phyloP scores from a whole-genome alignment of 2,797 vertebrate genomes.

The Enteromius fasciolatus region DNA sequence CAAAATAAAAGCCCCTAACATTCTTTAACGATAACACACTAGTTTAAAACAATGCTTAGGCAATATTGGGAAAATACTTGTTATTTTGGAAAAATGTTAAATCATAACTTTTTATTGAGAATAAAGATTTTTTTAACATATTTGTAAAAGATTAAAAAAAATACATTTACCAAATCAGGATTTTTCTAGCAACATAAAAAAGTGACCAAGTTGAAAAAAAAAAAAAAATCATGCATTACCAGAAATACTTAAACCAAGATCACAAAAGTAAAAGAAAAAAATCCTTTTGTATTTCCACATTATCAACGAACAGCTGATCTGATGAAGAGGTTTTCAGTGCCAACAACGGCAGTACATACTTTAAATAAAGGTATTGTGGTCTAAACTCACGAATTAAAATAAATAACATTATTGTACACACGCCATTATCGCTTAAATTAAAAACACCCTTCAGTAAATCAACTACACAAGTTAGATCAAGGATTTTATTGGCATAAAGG shows the following conservation, averaged over 20 bases:
- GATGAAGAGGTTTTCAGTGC: not conserved
- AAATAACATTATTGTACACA: not conserved
- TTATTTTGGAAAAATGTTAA: not conserved
- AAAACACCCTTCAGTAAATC: not conserved
- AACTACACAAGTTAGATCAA: not conserved
- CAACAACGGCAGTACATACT: too few species aligned
- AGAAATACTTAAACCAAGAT: not conserved
- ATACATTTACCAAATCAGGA: not conserved
- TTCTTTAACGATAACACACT: too few species aligned
- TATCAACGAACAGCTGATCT: not conserved
- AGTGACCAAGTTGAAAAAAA: too few species aligned
- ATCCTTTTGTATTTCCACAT: not conserved
- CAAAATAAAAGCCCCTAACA: constrained; percentile 13
- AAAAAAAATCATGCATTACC: not conserved
- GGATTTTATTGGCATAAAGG: not conserved
- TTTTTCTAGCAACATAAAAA: not conserved
- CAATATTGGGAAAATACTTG: not conserved
- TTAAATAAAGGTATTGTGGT: not conserved
- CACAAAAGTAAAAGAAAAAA: not conserved
- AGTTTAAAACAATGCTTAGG: too few species aligned
- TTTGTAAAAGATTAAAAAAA: too few species aligned
- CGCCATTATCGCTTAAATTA: not conserved
- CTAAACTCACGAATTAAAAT: not conserved
- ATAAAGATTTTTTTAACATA: too few species aligned
- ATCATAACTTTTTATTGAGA: too few species aligned